phyloP scores from a whole-genome alignment of 1,140 invertebrate species.

The Zaprionus taronus region DNA sequence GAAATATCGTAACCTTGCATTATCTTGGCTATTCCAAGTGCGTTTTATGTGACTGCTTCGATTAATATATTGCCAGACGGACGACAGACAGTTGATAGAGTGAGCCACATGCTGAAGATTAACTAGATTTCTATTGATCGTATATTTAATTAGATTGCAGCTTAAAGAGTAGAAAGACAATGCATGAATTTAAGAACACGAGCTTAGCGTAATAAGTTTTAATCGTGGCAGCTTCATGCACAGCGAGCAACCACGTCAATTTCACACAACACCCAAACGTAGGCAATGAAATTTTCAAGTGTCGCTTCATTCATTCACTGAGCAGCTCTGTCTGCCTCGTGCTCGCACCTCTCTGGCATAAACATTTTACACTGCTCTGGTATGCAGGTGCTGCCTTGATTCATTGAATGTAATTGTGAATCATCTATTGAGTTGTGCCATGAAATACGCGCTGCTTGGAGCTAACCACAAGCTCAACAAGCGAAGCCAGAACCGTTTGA shows the following conservation, averaged over 20 bases:
- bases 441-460: slow-evolving; percentile 30
- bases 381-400: slow-evolving; percentile 38
- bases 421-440: slow-evolving; percentile 29
- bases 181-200: background rate
- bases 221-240: background rate
- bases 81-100: background rate
- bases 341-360: background rate
- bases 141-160: background rate
- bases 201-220: background rate
- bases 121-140: background rate
- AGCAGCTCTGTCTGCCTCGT: background rate
- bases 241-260: background rate
- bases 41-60: slow-evolving; percentile 2
- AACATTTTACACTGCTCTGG: background rate
- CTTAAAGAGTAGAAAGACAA: background rate
- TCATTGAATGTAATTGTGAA: slow-evolving; percentile 38
- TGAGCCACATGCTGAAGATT: background rate
- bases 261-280: background rate
- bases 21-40: slow-evolving; percentile 5
- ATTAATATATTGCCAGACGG: slow-evolving; percentile 6
- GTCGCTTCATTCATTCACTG: background rate
- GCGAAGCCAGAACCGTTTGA: background rate
- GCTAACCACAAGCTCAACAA: slow-evolving; percentile 37
- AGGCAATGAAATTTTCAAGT: slow-evolving; percentile 13
- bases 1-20: slow-evolving; percentile 9